Conservation (phyloP, 2,113 vertebrate species). For the Scatophagus argus region DNA sequence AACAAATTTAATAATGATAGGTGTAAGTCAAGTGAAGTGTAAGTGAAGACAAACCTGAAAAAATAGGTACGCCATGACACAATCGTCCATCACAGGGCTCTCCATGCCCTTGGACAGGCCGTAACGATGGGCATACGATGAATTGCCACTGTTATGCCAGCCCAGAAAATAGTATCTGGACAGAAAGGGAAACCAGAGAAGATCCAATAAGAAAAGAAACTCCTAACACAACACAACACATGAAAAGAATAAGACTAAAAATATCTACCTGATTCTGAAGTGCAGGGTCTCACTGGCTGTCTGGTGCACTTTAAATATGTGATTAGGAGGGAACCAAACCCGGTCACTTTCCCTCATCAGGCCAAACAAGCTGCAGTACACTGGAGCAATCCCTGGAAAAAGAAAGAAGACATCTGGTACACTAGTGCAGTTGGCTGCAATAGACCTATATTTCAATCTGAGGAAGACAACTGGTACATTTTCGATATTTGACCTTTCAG, state of each 20-base stretch:
- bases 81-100: conserved; percentile 92
- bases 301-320: conserved; percentile 90
- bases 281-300: conserved; percentile 84
- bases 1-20: background rate
- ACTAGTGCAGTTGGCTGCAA: background rate
- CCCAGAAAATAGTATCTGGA: conserved; percentile 94
- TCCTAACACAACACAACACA: background rate
- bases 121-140: conserved; percentile 88
- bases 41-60: conserved; percentile 87
- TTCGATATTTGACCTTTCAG: background rate
- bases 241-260: background rate
- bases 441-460: background rate
- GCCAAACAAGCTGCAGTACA: conserved; percentile 91
- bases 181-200: background rate
- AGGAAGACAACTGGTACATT: background rate
- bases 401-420: background rate
- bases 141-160: conserved; percentile 89
- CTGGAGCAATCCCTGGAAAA: conserved; percentile 88
- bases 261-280: conserved; percentile 90
- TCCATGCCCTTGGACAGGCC: conserved; percentile 89
- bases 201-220: background rate
- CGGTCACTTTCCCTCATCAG: conserved; percentile 91
- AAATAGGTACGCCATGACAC: conserved; percentile 93
- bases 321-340: conserved; percentile 94
- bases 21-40: background rate